Evolutionary conservation across 2,888 invertebrate species (phyloP), one percentile per base, ranked within the genome.

Genomic region (Eupithecia dodoneata): DNA sequence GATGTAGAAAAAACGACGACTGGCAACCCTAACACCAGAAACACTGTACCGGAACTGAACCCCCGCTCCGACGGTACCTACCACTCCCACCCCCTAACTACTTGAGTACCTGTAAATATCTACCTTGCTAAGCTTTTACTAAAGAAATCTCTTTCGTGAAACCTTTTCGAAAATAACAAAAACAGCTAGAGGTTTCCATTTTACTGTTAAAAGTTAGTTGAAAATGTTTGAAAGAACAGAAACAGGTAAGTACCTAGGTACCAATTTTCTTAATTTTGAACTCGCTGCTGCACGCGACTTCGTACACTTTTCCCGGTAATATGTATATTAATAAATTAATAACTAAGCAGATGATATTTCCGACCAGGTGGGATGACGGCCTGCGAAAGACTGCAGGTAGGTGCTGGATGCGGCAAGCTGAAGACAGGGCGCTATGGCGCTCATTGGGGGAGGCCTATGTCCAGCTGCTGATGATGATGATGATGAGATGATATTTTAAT

Each of bases 21-120:
- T 30, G 63, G 18, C 30, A 63, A 63, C 63, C 63, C 30, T 63
- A 30, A 63, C 10, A 63, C 18, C n/a, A 63, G 10, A 30, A 63
- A 63, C 63, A 63, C 12, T 63, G 18, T 30, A 30, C 63, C 63
- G 63, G 63, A 63, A 63, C 63, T 63, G 63, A 63, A 63, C 63
- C 63, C 55, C 30, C 30, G 30, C 63, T 63, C 63, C 18, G 55
- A 30, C 63, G 30, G 63, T 63, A 63, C 63, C 55, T 59, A 59
- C 18, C 55, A 18, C 4, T 55, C 30, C 63, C 18, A 63, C 30
- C 10, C 63, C 30, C 59, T 18, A 30, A 63, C 63, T 63, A 30
- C 30, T 63, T 30, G 10, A 63, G 63, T 63, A 63, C 63, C 63
- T 63, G 63, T 30, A 30, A 18, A 30, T 55, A 55, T 18, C 59